Evolutionary conservation across 2,888 invertebrate species (phyloP), one percentile per base, ranked within the genome.

Genomic region (Nebria salina): DNA sequence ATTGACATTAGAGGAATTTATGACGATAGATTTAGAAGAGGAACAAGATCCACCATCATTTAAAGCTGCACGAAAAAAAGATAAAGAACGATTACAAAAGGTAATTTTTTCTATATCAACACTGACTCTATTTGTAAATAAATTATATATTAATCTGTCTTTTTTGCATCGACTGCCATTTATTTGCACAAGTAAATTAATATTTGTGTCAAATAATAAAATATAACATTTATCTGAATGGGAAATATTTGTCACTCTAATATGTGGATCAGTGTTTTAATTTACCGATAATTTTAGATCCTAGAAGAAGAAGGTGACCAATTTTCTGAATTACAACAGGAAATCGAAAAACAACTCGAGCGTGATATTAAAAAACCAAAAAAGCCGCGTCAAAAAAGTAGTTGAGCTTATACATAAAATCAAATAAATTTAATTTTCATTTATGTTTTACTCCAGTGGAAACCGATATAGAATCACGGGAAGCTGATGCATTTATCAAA

Each of bases 11-110:
- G 98, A 99, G 85, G 98, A 99, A 90, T 99, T 99, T 87, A 96
- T 98, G 94, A 95, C 95, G 0, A 96, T 99, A 0, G 98, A 99
- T 87, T 90, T 99, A 84, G 98, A 98, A 87, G 97, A 97, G 85
- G 98, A 98, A 86, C 97, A 97, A 88, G 98, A 98, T 89, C 97
- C 98, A 8, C 98, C 98, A 0, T 96, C 97, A 1, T 99, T 97
- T 87, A 97, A 96, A 88, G 95, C 95, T 0, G 97, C 97, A 0
- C 92, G 98, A 78, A 94, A 95, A 86, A 95, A 95, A 86, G 97
- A 97, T 86, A 95, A 95, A 83, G 96, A 96, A 85, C 91, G 96
- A 42, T 89, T 97, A 83, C 95, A 95, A 86, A 95, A 93, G 91
- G 95, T 95, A 88, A 77, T 82, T 77, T n/a, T 34, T 41, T 15